phyloP scores from a whole-genome alignment of 2,797 vertebrate species.

The Pseudochirops corinnae region DNA sequence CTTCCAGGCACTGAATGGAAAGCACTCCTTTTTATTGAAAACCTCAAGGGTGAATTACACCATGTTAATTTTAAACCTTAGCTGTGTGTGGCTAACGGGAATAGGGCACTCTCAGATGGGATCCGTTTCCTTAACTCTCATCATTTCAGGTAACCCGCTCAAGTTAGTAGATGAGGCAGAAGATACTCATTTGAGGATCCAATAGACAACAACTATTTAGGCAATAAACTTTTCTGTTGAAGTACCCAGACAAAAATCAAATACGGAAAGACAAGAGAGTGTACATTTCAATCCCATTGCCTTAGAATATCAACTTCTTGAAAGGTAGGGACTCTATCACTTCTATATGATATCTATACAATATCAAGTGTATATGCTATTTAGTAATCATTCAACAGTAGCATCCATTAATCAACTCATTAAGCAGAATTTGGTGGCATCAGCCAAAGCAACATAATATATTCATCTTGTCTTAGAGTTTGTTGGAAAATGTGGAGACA shows the following conservation, averaged over 20 bases:
- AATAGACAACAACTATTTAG: neutral
- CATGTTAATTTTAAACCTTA: neutral
- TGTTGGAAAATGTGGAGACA: neutral
- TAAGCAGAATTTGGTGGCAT: neutral
- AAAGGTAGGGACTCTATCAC: neutral
- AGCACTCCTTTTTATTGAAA: conserved; percentile 31
- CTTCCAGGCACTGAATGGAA: conserved; percentile 47
- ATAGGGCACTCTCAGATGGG: neutral
- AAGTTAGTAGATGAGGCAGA: neutral
- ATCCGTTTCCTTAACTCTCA: neutral
- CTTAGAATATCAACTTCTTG: neutral
- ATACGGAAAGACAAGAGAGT: neutral
- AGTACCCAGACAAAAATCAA: neutral
- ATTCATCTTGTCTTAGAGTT: neutral
- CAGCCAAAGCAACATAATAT: neutral
- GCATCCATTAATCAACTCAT: neutral
- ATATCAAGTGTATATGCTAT: neutral
- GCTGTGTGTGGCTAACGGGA: neutral
- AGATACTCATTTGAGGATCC: neutral
- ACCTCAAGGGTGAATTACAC: conserved; percentile 15
- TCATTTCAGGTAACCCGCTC: neutral
- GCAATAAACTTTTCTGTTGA: neutral
- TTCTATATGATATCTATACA: neutral
- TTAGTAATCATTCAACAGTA: neutral
- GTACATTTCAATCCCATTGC: neutral